phyloP scores from a whole-genome alignment of 2,888 invertebrate genomes.

The Sacculina carcini region DNA sequence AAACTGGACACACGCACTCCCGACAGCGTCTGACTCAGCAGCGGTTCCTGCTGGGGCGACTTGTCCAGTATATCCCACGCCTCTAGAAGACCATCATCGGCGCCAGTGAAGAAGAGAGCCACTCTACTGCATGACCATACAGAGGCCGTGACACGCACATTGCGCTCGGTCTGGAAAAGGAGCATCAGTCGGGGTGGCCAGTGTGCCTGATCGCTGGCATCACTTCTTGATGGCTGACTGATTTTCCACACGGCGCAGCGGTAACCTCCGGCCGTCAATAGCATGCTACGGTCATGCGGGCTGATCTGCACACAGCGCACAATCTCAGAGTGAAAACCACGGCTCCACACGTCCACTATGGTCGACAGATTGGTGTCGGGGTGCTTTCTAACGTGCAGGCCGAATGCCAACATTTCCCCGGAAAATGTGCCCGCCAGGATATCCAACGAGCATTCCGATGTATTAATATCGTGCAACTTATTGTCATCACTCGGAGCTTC shows the following conservation, averaged over 20 bases:
- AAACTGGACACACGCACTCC: slow-evolving; percentile 36
- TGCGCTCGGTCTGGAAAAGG: neutral
- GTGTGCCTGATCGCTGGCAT: no score
- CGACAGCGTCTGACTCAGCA: slow-evolving; percentile 36
- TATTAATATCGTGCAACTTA: no score
- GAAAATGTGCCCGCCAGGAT: neutral
- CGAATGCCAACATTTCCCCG: neutral
- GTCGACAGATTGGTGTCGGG: neutral
- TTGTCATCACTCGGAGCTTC: no score
- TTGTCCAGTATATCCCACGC: slow-evolving; percentile 48
- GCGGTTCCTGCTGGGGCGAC: slow-evolving; percentile 40
- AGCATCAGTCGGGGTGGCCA: no score
- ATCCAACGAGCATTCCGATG: no score
- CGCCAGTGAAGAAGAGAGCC: slow-evolving; percentile 38
- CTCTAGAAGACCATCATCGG: slow-evolving; percentile 46
- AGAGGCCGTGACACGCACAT: slow-evolving; percentile 15
- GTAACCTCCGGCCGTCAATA: slow-evolving; percentile 45
- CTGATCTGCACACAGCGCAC: slow-evolving; percentile 32
- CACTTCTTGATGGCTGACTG: neutral
- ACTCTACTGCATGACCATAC: slow-evolving; percentile 51
- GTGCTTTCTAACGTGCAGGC: neutral
- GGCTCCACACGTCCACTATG: neutral
- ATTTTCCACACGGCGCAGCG: slow-evolving; percentile 45
- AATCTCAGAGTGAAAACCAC: slow-evolving; percentile 40
- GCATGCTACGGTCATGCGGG: slow-evolving; percentile 31